A percentile compares a stretch with the other conserved stretches of the same genome.
phyloP scores from a whole-genome alignment of 2,797 vertebrate species.

The Taeniopygia guttata region DNA sequence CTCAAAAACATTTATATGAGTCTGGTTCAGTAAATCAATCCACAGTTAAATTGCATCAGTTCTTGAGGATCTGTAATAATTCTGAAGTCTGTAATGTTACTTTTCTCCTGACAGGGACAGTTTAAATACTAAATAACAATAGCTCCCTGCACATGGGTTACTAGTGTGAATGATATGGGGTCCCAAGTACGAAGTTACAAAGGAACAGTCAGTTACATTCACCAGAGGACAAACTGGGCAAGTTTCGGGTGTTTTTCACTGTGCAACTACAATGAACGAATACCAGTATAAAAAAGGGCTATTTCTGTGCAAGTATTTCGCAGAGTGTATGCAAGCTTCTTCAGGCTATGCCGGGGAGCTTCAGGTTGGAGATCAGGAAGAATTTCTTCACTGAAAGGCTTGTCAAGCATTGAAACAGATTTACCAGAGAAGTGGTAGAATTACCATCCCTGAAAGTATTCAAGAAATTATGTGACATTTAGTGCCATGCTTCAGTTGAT shows the following conservation, averaged over 20 bases:
- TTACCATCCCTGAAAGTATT: not conserved
- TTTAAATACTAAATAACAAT: not conserved
- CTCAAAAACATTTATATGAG: not conserved
- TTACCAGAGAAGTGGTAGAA: not conserved
- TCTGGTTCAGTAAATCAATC: not conserved
- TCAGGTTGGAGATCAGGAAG: not conserved
- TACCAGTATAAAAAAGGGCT: not conserved
- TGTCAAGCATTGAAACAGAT: not conserved
- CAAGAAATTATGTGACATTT: accelerated
- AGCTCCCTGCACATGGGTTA: not conserved
- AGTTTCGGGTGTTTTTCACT: not conserved
- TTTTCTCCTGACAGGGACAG: not conserved
- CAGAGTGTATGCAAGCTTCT: not conserved
- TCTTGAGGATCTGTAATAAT: not conserved
- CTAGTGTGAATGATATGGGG: not conserved
- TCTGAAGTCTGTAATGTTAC: not conserved
- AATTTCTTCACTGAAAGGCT: not conserved
- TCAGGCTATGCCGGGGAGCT: not conserved
- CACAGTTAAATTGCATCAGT: not conserved
- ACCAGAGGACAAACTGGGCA: not conserved
- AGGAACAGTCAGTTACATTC: not conserved
- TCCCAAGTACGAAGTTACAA: not conserved
- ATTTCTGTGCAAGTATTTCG: not conserved
- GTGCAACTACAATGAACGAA: not conserved
- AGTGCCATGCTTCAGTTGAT: not conserved